These are phyloP conservation scores for Rapana venosa DNA, from an alignment of 2,888 invertebrate genomes.

Conservation along the genomic window DNA sequence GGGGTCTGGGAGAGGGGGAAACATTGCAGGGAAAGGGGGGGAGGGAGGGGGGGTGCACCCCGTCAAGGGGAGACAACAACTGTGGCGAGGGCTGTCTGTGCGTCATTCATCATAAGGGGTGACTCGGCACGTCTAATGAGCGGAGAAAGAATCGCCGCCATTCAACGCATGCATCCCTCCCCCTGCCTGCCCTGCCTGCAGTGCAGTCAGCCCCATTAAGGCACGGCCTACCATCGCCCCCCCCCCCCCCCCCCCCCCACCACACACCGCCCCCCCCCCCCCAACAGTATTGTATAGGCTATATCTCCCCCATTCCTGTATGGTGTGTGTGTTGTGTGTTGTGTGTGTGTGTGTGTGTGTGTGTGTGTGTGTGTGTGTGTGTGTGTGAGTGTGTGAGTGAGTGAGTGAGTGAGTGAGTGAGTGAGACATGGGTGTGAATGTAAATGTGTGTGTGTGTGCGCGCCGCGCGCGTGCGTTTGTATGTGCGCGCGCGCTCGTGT, in stretches of 20 bases:
- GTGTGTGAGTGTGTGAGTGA: not conserved
- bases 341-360: constrained; percentile 20
- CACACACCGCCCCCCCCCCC: not conserved
- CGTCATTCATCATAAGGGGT: too few relatives aligned
- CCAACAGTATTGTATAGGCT: too few relatives aligned
- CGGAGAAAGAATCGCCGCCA: too few relatives aligned
- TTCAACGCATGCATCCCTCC: too few relatives aligned
- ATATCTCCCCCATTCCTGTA: not conserved
- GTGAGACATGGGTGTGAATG: not conserved
- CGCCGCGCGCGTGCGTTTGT: not conserved
- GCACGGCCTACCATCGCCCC: too few relatives aligned
- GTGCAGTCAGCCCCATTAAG: too few relatives aligned
- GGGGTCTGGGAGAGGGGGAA: not conserved
- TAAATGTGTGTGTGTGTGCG: too few relatives aligned
- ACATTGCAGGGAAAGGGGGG: not conserved
- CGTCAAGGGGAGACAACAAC: too few relatives aligned
- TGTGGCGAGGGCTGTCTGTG: too few relatives aligned
- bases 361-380: constrained; percentile 23
- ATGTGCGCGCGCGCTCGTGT: constrained; percentile 6
- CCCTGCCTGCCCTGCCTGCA: too few relatives aligned
- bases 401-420: not conserved
- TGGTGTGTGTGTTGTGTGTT: not conserved
- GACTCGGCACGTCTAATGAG: too few relatives aligned
- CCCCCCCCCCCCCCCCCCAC: not conserved
- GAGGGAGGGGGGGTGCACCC: not conserved